phyloP scores from a whole-genome alignment of 2,888 invertebrate genomes.

The Ectemnius lituratus region DNA sequence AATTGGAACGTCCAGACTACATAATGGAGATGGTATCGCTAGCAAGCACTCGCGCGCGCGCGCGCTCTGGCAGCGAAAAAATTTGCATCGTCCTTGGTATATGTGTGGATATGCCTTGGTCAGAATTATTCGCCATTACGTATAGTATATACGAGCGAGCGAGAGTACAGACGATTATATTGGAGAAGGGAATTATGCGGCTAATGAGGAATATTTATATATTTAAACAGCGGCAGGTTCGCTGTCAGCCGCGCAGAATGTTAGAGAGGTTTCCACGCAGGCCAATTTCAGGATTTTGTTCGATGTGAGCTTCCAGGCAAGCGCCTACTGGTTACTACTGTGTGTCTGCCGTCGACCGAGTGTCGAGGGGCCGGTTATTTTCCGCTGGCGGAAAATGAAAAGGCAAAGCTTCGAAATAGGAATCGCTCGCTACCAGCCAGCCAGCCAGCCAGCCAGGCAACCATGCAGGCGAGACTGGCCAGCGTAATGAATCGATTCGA shows the following conservation, averaged over 20 bases:
- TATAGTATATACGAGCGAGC: not conserved
- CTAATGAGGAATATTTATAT: conserved; percentile 15
- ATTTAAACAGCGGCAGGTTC: not conserved
- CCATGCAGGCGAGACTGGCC: not conserved
- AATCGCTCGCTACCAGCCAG: too few species aligned
- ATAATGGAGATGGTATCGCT: conserved; percentile 48
- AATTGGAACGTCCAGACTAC: conserved; percentile 41
- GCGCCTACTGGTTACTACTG: not conserved
- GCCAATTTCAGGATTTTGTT: conserved; percentile 9
- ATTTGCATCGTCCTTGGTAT: conserved; percentile 36
- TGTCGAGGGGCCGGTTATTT: not conserved
- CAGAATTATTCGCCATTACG: conserved; percentile 44
- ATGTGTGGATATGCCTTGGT: conserved; percentile 2
- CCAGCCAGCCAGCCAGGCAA: not conserved
- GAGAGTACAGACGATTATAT: conserved; percentile 26
- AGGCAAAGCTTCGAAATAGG: conserved; percentile 7
- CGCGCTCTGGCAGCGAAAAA: conserved; percentile 8
- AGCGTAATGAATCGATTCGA: conserved; percentile 37
- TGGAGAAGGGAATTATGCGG: conserved; percentile 28
- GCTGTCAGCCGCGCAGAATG: not conserved
- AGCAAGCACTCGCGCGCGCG: not conserved
- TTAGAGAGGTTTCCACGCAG: conserved; percentile 15
- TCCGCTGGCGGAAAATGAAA: conserved; percentile 2
- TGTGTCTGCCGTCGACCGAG: not conserved
- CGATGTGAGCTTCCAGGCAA: too few species aligned